Evolutionary conservation across 2,113 vertebrate species (phyloP), one percentile per base, ranked within the genome.

Genomic region (Nesospiza acunhae): DNA sequence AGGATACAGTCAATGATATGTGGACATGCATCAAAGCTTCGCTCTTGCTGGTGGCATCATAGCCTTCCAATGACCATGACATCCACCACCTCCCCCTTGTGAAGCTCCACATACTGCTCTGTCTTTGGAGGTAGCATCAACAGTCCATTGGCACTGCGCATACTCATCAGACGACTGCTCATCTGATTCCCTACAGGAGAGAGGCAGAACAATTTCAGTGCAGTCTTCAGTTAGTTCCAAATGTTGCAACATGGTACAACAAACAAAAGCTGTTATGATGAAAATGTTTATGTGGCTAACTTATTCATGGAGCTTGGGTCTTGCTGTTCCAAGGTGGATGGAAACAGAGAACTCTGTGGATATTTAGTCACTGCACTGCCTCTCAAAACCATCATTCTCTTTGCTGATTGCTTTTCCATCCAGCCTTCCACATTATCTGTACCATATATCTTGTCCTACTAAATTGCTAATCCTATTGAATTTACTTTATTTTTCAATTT

Each of bases 1-100:
- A 99, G 99, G 99, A 99, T 99, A 98, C 98, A 99, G 99, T 99
- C 99, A 99, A 99, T 99, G 99, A 99, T 99, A 99, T 99, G 99
- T 99, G 99, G 99, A 99, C 99, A 99, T 99, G 99, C 99, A 99
- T 99, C 98, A 98, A 99, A 98, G 98, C 99, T 97, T 97, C 98
- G 74, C 98, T 98, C 96, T 97, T 97, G 97, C 98, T 97, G 98
- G 97, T 97, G 98, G 98, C 98, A 99, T 99, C 99, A 99, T 99
- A 99, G 99, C 98, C 99, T 98, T 88, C 99, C 99, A 76, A 99
- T 99, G 97, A 99, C 99, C 99, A 99, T 99, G 98, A 99, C 99
- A 56, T 99, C 99, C 52, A 99, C 99, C 98, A 99, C 99, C 98
- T 99, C 99, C 96, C 99, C 99, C 98, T 99, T 99, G 98, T 99